These are phyloP conservation scores for Myiagra hebetior DNA, from an alignment of 2,113 vertebrate genomes.

Conservation along the genomic window DNA sequence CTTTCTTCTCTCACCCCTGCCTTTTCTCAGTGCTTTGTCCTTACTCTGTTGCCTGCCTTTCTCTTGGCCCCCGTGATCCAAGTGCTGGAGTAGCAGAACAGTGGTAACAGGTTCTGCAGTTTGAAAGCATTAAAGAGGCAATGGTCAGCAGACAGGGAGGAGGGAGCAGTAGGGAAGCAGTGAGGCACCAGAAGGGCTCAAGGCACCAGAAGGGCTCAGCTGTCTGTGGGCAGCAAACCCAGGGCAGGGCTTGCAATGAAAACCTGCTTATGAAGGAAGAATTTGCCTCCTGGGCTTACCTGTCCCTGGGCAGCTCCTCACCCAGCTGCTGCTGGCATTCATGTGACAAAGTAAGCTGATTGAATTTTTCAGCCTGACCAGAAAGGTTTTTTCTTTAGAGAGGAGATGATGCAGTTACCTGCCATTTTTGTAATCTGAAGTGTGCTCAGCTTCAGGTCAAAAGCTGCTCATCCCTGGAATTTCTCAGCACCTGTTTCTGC, in stretches of 20 bases:
- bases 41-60: neutral
- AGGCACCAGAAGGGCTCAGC: neutral
- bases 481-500: neutral
- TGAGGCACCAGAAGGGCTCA: neutral
- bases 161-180: neutral
- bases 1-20: neutral
- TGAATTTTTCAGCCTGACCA: neutral
- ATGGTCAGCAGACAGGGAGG: neutral
- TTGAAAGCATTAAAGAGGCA: neutral
- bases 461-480: neutral
- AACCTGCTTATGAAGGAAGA: neutral
- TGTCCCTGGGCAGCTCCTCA: neutral
- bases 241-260: neutral
- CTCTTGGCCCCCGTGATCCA: neutral
- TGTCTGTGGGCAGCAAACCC: no score
- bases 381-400: neutral
- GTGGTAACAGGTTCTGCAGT: neutral
- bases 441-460: neutral
- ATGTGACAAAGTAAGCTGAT: neutral
- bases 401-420: neutral
- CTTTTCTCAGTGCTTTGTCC: neutral
- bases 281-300: neutral
- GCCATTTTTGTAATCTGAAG: neutral
- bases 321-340: neutral
- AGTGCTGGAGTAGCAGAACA: neutral